Conservation (phyloP, 1,140 invertebrate species). For the Cepaea nemoralis region DNA sequence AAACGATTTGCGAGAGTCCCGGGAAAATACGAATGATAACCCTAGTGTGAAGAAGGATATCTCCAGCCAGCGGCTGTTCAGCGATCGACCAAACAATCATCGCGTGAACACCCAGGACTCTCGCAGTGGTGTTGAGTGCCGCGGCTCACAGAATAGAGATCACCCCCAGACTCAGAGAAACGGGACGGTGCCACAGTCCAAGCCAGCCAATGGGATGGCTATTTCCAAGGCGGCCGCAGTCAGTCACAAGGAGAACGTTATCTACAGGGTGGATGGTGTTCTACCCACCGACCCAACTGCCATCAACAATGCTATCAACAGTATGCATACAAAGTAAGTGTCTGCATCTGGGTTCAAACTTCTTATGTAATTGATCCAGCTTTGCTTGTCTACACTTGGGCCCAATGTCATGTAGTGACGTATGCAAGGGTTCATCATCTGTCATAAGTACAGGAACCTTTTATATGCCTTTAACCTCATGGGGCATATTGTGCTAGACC, state of each 20-base stretch:
- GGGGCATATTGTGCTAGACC: too few species aligned
- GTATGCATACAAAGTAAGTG: constrained; percentile 56
- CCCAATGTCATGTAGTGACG: too few species aligned
- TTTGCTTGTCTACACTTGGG: too few species aligned
- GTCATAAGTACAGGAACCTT: too few species aligned
- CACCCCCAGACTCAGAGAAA: constrained; percentile 62
- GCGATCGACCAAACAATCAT: constrained; percentile 65
- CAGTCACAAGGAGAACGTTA: constrained; percentile 67
- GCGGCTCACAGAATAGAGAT: constrained; percentile 56
- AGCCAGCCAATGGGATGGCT: constrained; percentile 50
- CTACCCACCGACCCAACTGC: constrained; percentile 75
- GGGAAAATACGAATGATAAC: constrained; percentile 60
- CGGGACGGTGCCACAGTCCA: constrained; percentile 53
- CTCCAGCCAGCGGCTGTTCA: constrained; percentile 69
- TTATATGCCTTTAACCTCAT: too few species aligned
- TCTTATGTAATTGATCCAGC: too few species aligned
- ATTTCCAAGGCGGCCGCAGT: constrained; percentile 49
- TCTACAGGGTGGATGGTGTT: constrained; percentile 76
- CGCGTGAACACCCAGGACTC: constrained; percentile 40
- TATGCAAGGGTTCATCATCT: too few species aligned
- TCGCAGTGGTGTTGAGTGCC: constrained; percentile 47
- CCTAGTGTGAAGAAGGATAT: constrained; percentile 68
- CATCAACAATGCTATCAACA: constrained; percentile 76
- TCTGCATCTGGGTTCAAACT: too few species aligned
- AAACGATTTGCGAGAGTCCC: constrained; percentile 60